These are phyloP conservation scores for Echinometra lucunter DNA, from an alignment of 53 echinoderm and acorn worm genomes.

Conservation along the genomic window DNA sequence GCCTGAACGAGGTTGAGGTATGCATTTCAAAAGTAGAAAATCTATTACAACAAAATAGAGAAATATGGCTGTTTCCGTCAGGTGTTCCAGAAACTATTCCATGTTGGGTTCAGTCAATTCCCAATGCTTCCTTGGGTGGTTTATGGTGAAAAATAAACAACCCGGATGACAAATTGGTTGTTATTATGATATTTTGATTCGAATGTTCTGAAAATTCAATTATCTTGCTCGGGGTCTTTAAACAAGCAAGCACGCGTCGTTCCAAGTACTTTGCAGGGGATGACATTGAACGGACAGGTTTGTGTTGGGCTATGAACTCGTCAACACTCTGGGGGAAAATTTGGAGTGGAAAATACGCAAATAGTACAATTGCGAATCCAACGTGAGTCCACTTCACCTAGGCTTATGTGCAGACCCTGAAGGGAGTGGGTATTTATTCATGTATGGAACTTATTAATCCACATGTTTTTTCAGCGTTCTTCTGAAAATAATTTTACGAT, in stretches of 20 bases:
- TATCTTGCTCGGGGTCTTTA: neutral
- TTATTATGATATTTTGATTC: neutral
- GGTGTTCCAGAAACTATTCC: neutral
- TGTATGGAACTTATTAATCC: neutral
- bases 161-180: slow-evolving; percentile 23
- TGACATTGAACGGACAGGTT: slow-evolving; percentile 32
- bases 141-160: neutral
- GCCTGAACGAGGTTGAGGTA: slow-evolving; percentile 16
- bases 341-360: slow-evolving; percentile 46
- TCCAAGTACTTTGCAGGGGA: slow-evolving; percentile 58
- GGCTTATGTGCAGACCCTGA: neutral
- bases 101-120: neutral
- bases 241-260: slow-evolving; percentile 36
- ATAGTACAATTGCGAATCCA: slow-evolving; percentile 44
- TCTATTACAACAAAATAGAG: neutral
- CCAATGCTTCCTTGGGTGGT: neutral
- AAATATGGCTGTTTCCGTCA: neutral
- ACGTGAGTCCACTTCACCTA: neutral
- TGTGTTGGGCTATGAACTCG: neutral
- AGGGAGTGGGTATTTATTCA: neutral
- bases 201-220: neutral
- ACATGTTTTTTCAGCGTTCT: neutral
- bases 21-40: neutral
- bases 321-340: slow-evolving; percentile 16
- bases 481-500: too few relatives aligned